Evolutionary conservation across 1,140 invertebrate species (phyloP), one percentile per base, ranked within the genome.

Genomic region (Oedothorax gibbosus): DNA sequence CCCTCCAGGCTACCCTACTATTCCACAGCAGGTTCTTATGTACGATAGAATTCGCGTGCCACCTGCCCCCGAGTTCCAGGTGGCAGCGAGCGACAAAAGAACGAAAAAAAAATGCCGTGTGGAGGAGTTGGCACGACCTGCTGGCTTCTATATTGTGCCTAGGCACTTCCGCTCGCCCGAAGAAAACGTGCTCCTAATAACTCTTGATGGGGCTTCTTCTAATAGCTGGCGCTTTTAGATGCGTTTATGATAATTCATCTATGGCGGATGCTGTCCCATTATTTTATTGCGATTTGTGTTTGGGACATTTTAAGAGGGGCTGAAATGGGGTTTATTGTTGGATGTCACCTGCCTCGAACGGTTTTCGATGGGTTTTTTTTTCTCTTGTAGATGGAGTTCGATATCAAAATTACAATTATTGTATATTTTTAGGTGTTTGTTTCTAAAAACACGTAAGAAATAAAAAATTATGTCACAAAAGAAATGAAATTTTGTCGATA

Each of bases 11-110:
- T 71, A 6, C 49, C 60, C 60, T 51, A 49, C 18, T 18, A n/a
- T 51, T 12, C 0, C 50, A 10, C 21, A 21, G 15, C 11, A 15
- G 15, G 20, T 60, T 49, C 8, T n/a, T 49, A n/a, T 62, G 35
- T 9, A 56, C 35, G 2, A 49, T 14, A 50, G 73, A 15, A 62
- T 21, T 78, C 76, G 76, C 76, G 76, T 78, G 76, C 76, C 76
- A 78, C 76, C 76, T 78, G 76, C 76, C 49, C 76, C 15, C n/a
- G 15, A 64, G 54, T 21, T 15, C 73, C 73, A 77, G 73, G 73
- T 77, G 73, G 73, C 21, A 35, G 50, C 71, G 35, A 20, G 10
- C 20, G 73, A 20, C 54, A 60, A 53, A 75, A 75, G 60, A 50
- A 75, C 72, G n/a, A n/a, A n/a, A n/a, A n/a, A n/a, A n/a, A n/a